Evolutionary conservation across 2,113 vertebrate species (phyloP), one percentile per base, ranked within the genome.

Genomic region (Psittacara wagleri): DNA sequence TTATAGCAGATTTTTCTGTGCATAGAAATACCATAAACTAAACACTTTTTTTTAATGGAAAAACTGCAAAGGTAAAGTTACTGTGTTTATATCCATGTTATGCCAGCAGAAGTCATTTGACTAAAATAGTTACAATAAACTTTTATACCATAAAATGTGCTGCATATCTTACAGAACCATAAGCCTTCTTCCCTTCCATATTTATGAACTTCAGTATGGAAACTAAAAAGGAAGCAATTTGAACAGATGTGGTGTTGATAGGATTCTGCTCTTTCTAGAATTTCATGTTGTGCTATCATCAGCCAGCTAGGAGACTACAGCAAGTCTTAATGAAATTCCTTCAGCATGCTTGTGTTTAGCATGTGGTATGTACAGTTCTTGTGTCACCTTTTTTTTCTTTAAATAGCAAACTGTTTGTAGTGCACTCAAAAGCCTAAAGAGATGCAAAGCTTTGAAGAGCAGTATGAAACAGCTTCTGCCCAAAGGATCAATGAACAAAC

Each of bases 181-280:
- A 35, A 80, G 22, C 79, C 48, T 92, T 86, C 76, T 78, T 92
- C 72, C 61, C 64, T 85, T 92, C 92, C 49, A 72, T 89, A 86
- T 92, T 89, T 83, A 93, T 94, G 81, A 93, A 93, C 29, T 80
- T 82, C 92, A 86, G 41, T 64, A 41, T 28, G 11, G 61, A 88
- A 94, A 63, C 31, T 91, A 81, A 91, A 92, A 76, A 73, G 35
- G 75, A 70, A 92, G 28, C 5, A 11, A 90, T 92, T 64, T 90
- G 82, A 95, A 72, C 89, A 97, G 95, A 95, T 96, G 90, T 91
- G 63, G 70, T 95, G 83, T 81, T 94, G 79, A 88, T 91, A 79
- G 79, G 90, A 92, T 77, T 92, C 83, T 69, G 73, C 37, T 94
- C 31, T 7, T 86, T 64, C 79, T 73, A 89, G 43, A 92, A 52